Percentiles rank a stretch among this genome's conserved stretches.
Evolutionary conservation across 2,113 vertebrate genomes (phyloP).

Genomic region (Tyrannus savana): DNA sequence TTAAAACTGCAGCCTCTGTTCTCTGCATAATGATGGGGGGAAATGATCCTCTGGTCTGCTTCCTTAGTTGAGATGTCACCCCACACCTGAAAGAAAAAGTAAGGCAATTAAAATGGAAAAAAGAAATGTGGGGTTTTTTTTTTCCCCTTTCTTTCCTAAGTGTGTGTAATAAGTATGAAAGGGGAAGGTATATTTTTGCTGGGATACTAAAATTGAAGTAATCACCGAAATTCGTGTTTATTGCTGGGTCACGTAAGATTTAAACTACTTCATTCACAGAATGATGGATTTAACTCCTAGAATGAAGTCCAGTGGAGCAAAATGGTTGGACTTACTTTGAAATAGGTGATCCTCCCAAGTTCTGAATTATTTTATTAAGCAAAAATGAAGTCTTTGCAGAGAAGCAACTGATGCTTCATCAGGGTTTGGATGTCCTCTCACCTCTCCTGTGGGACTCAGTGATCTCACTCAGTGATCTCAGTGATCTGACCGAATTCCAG

Average conservation of each 20-base stretch:
- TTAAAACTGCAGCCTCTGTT: not conserved
- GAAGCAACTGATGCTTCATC: not conserved
- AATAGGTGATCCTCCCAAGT: not conserved
- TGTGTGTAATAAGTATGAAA: not conserved
- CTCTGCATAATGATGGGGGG: not conserved
- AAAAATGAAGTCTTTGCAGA: not conserved
- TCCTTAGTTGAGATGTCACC: not conserved
- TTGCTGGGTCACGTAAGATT: not conserved
- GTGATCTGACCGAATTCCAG: not conserved
- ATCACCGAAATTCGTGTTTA: not conserved
- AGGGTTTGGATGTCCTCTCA: not conserved
- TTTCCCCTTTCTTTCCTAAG: not conserved
- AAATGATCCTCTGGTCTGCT: not conserved
- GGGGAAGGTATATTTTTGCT: not conserved
- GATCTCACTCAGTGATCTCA: not conserved
- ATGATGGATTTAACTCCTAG: not conserved
- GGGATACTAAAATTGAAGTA: not conserved
- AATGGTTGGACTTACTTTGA: not conserved
- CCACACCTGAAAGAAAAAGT: not conserved
- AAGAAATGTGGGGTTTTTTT: fast-evolving
- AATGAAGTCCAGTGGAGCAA: not conserved
- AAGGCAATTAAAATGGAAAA: not conserved
- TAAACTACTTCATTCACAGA: not conserved
- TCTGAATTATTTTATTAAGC: not conserved
- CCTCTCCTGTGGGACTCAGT: not conserved